Evolutionary conservation across 2,797 vertebrate genomes (phyloP).

Genomic region (Ctenosaura bakeri): DNA sequence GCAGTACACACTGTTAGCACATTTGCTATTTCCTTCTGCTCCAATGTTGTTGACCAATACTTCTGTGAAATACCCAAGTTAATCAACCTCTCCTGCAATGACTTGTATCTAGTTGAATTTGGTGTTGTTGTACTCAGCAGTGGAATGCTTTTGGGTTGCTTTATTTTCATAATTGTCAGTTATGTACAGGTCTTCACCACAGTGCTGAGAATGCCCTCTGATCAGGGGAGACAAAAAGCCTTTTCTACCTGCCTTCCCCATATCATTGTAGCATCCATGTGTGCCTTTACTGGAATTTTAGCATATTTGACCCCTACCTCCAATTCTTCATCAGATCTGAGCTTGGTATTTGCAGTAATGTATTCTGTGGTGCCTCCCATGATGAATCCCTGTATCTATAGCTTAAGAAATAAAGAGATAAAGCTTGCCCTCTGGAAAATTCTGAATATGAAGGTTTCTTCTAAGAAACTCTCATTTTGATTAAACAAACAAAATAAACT

Average conservation of each 20-base stretch:
- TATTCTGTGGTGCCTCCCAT: slow-evolving; percentile 17
- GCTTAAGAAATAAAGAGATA: slow-evolving; percentile 11
- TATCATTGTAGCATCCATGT: not conserved
- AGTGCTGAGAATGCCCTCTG: not conserved
- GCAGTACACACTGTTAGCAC: not conserved
- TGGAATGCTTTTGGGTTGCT: not conserved
- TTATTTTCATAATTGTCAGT: not conserved
- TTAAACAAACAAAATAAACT: too few species aligned
- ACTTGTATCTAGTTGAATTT: not conserved
- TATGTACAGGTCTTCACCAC: not conserved
- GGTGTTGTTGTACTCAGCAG: not conserved
- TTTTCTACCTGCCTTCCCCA: slow-evolving; percentile 29
- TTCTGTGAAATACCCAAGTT: slow-evolving; percentile 35
- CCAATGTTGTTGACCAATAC: slow-evolving; percentile 2
- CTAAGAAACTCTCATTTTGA: not conserved
- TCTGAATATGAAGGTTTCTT: not conserved
- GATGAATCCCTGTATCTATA: slow-evolving; percentile 17
- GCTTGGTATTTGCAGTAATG: not conserved
- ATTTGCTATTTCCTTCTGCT: not conserved
- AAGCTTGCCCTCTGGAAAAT: not conserved
- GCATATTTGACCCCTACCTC: not conserved
- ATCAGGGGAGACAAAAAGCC: slow-evolving; percentile 10
- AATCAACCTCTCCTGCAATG: not conserved
- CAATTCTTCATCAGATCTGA: not conserved
- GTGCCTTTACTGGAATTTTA: not conserved